Base-by-base conservation (phyloP, 2,797 vertebrate genomes). In the Aldrovandia affinis region DNA sequence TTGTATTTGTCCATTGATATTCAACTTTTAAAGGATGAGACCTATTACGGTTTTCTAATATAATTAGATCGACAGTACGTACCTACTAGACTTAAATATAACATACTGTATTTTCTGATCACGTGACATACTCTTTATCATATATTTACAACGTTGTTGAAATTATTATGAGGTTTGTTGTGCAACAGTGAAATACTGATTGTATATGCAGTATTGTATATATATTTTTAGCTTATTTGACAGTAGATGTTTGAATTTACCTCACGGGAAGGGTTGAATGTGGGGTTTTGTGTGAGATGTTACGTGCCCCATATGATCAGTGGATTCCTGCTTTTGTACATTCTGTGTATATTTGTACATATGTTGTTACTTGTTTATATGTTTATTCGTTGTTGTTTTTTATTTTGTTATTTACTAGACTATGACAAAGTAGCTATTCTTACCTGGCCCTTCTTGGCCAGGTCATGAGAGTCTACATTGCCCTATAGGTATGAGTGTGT, bases 191-290 rank as follows among this genome's bases (percentile, higher is more conserved):
- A 78, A 33, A 59, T 39, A 25, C 20, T 42, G n/a, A n/a, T n/a
- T n/a, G n/a, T n/a, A n/a, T n/a, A n/a, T n/a, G n/a, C n/a, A 61
- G 20, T 42, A 20, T 4, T 73, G 18, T 79, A 20, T 47, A 65
- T 36, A 68, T 1, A 14, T 10, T 6, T 75, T 75, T 77, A 9
- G 20, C 39, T 3, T 77, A 10, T 22, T 14, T 36, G 1, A 73
- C 47, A 15, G 63, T 70, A 54, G 15, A 80, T 59, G 63, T 80
- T 79, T 65, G 18, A 78, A 79, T 65, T 20, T 80, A 52, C 63
- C 30, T 80, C 25, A 80, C 30, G 57, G 61, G 36, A 70, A 78
- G 33, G 52, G 78, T 61, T 68, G 50, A 52, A 30, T 28, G 39
- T 33, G 33, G 20, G 9, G 44, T 52, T 68, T 42, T 25, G 78